phyloP scores from a whole-genome alignment of 2,113 vertebrate species.

The Crotalus tigris region DNA sequence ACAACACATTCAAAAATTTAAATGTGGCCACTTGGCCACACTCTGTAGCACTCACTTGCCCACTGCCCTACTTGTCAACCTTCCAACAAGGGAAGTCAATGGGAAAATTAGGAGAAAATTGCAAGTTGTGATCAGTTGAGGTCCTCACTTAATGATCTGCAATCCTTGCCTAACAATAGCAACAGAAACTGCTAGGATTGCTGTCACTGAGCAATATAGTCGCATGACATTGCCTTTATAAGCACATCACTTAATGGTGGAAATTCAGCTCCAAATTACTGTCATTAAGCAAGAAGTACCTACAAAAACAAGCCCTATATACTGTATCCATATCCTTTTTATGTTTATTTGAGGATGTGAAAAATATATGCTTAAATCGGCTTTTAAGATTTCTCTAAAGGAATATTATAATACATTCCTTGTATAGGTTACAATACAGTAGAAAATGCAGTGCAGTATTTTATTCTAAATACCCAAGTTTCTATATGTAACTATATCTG shows the following conservation, averaged over 20 bases:
- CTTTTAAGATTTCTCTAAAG: background rate
- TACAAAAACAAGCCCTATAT: background rate
- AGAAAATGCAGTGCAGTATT: background rate
- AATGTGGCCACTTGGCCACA: background rate
- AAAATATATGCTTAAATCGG: background rate
- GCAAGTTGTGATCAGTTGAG: background rate
- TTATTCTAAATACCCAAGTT: background rate
- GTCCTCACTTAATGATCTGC: background rate
- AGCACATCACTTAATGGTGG: background rate
- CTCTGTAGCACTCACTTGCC: background rate
- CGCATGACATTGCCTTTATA: background rate
- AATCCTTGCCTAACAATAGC: background rate
- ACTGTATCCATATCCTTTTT: background rate
- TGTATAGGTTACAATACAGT: background rate
- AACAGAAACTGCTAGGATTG: background rate
- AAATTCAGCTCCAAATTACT: background rate
- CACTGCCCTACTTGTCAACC: background rate
- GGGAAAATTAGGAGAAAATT: background rate
- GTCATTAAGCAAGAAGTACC: background rate
- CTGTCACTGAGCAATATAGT: background rate
- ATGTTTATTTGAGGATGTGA: background rate
- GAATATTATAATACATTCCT: background rate
- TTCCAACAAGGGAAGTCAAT: background rate
- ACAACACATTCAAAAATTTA: background rate
- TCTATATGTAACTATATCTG: background rate